Evolutionary conservation across 1,140 invertebrate species (phyloP), one percentile per base, ranked within the genome.

Genomic region (Wasmannia auropunctata): DNA sequence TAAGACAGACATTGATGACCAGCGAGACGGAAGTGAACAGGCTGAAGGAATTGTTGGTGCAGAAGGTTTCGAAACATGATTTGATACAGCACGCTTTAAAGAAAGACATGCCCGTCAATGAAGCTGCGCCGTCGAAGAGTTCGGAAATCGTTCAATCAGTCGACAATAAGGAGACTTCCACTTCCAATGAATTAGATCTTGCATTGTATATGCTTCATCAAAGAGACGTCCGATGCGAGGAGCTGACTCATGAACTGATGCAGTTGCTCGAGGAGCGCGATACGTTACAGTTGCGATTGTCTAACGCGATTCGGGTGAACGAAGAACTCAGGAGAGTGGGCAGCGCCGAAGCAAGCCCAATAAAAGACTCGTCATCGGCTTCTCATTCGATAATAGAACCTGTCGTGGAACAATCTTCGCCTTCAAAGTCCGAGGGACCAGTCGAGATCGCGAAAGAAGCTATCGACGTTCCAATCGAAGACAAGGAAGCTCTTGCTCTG

Each of bases 141-240:
- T 11, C 8, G 1, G 79, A 89, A 19, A 49, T n/a, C 14, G 31
- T 62, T 62, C 67, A 67, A 28, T 75, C 11, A 0, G 63, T 37
- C n/a, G 51, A 62, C 49, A 49, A 16, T 16, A 86, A 77, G 7
- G 10, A 77, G 0, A 65, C 34, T n/a, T n/a, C n/a, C 0, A 10
- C 37, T 14, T 92, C 93, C 22, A 92, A 87, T 3, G 98, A 98
- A 93, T 94, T 98, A 60, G 98, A 98, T 93, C 95, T 98, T 77
- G 97, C 98, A 0, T 92, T 98, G 8, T 98, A 98, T 91, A 98
- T 98, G 96, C 95, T 98, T 31, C 98, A 99, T 94, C 97, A 98
- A 88, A 96, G 98, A 88, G 98, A 99, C 88, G 97, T 98, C 28
- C 96, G 98, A 14, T 98, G 98, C 94, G 98, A 99, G 92, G 98